Evolutionary conservation across 2,797 vertebrate genomes (phyloP).

Genomic region (Morus bassanus): DNA sequence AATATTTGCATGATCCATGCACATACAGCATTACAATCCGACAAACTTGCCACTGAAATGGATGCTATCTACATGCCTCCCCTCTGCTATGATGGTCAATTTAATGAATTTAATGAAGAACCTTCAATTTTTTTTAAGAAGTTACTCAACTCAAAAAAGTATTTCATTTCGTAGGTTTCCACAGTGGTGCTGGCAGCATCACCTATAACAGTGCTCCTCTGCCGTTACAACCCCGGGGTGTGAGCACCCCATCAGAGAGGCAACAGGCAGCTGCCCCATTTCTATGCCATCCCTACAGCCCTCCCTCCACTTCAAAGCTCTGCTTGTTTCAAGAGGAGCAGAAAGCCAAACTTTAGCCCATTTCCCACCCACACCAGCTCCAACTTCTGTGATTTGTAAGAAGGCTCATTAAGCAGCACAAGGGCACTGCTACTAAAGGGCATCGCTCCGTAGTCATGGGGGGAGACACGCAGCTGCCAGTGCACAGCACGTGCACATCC

Average conservation of each 20-base stretch:
- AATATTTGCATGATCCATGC: background rate
- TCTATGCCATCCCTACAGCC: background rate
- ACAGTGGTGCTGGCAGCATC: background rate
- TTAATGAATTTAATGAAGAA: background rate
- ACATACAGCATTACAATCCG: background rate
- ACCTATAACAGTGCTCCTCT: background rate
- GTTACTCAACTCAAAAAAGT: background rate
- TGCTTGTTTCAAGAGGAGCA: background rate
- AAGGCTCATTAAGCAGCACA: background rate
- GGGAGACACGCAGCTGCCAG: background rate
- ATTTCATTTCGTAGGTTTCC: background rate
- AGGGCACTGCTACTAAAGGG: background rate
- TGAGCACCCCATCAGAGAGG: accelerated
- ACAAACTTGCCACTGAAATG: background rate
- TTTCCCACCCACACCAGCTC: background rate
- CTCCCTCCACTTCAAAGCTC: background rate
- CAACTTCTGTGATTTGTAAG: accelerated
- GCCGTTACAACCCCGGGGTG: background rate
- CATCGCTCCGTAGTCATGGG: accelerated
- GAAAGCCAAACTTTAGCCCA: background rate
- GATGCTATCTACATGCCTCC: background rate
- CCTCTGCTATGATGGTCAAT: background rate
- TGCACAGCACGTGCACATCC: background rate
- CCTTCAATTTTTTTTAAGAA: background rate
- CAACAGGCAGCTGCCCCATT: background rate